Conservation (phyloP, 2,797 vertebrate genomes). For the Microhierax caerulescens region DNA sequence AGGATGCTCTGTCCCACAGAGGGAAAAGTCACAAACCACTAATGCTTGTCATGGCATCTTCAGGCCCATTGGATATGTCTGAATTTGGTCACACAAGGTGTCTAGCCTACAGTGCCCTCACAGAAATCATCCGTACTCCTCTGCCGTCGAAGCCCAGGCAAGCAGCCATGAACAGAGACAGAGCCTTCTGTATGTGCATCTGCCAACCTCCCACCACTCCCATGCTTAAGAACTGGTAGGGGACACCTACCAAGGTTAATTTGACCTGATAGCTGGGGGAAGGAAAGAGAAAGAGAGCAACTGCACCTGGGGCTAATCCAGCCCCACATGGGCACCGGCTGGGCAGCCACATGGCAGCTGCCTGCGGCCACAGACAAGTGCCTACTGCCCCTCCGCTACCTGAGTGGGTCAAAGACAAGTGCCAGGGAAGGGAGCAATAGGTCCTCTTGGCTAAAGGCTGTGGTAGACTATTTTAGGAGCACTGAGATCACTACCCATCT, state of each 20-base stretch:
- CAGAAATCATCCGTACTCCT: not conserved
- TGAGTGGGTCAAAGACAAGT: not conserved
- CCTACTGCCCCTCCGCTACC: not conserved
- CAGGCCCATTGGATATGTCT: not conserved
- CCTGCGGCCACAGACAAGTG: not conserved
- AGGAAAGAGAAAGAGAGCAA: not conserved
- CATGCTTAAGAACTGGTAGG: not conserved
- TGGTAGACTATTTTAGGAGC: not conserved
- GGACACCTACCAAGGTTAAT: conserved; percentile 58
- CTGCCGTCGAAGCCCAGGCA: not conserved
- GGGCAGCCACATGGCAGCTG: conserved; percentile 41
- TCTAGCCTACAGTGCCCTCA: not conserved
- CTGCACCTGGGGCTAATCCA: conserved; percentile 23
- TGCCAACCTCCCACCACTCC: not conserved
- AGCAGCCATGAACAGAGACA: rapidly evolving
- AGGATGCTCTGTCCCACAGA: not conserved
- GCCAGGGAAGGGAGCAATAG: not conserved
- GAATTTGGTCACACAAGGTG: not conserved
- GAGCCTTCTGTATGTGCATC: not conserved
- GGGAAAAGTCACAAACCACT: not conserved
- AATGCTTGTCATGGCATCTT: not conserved
- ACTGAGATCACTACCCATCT: conserved; percentile 63
- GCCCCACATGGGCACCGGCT: not conserved
- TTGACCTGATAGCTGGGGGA: conserved; percentile 21
- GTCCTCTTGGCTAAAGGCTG: not conserved